Evolutionary conservation across 2,888 invertebrate genomes (phyloP).

Genomic region (Acleris sparsana): DNA sequence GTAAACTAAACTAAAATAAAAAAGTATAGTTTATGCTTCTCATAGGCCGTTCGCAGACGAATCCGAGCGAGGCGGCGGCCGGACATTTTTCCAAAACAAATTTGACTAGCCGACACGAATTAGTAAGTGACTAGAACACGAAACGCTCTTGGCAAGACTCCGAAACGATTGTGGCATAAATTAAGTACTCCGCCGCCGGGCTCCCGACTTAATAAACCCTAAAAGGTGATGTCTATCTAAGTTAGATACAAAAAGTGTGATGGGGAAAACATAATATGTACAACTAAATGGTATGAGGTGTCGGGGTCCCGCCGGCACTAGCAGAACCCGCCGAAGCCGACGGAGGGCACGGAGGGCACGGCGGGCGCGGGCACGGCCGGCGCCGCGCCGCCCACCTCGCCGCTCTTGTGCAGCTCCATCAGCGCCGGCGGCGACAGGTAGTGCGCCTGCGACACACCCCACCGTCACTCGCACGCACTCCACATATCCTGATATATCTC

Average conservation of each 20-base stretch:
- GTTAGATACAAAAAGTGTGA: slow-evolving; percentile 47
- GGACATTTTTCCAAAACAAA: slow-evolving; percentile 39
- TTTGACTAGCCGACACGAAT: slow-evolving; percentile 81
- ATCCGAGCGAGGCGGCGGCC: slow-evolving; percentile 37
- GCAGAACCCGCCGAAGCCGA: slow-evolving; percentile 81
- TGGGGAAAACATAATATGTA: slow-evolving; percentile 76
- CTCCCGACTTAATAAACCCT: background rate
- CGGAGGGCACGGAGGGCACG: slow-evolving; percentile 75
- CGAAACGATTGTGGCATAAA: slow-evolving; percentile 39
- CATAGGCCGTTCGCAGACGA: slow-evolving; percentile 63
- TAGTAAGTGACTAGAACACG: slow-evolving; percentile 80
- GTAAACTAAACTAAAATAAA: slow-evolving; percentile 60
- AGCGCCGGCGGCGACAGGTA: slow-evolving; percentile 74
- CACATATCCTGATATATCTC: too few relatives aligned
- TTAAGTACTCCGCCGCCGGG: slow-evolving; percentile 25
- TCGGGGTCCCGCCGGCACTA: slow-evolving; percentile 52
- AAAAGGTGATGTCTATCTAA: slow-evolving; percentile 20
- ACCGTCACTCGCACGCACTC: too few relatives aligned
- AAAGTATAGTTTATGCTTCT: slow-evolving; percentile 64
- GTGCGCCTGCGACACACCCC: slow-evolving; percentile 58
- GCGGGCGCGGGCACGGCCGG: slow-evolving; percentile 56
- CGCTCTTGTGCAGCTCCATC: slow-evolving; percentile 76
- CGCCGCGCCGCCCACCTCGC: slow-evolving; percentile 50
- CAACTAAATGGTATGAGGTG: slow-evolving; percentile 61
- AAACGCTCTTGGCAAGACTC: slow-evolving; percentile 76